Base-by-base conservation (phyloP, 2,797 vertebrate species). In the Pantherophis alleghaniensis region DNA sequence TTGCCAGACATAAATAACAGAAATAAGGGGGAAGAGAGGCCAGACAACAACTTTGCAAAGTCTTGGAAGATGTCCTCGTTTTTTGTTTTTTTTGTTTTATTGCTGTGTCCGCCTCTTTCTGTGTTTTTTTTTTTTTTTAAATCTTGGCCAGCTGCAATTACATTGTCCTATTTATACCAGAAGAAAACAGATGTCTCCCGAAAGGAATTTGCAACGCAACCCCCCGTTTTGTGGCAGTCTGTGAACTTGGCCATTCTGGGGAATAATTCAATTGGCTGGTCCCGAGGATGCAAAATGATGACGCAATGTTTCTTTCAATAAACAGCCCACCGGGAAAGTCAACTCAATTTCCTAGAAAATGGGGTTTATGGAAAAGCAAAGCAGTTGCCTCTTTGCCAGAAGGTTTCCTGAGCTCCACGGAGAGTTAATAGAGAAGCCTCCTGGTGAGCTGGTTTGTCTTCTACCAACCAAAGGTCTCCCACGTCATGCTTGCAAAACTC, bases 281-380 rank as follows among this genome's bases (percentile, higher is more conserved):
- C 90, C 47, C 87, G 96, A 93, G 91, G 93, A 95, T 88, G 90
- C 87, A 94, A 95, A 94, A 94, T 92, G 86, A 94, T 96, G 95
- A 96, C 55, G 95, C 95, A 95, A 96, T 95, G 94, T 93, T 94
- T 79, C 88, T 69, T 92, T 94, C 92, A 92, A 90, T 94, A 94
- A 61, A 92, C 87, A 94, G 94, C 92, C 96, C 95, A 94, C 94
- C 93, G 74, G 93, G 93, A 26, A 3, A 37, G 37, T 7, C 28
- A 42, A 22, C 42, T 14, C 16, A 3, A 42, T 87, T 90, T 56
- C 28, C 16, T 32, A 14, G 37, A 87, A n/a, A 26, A 53, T n/a
- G 37, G 37, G 22, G 3, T 53, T 28, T 20, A 24, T 63, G 26
- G 51, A 86, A 90, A 32, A 51, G 26, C 7, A 10, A 60, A 53